Conservation (phyloP, 2,888 invertebrate genomes). For the Napeogenes inachia region DNA sequence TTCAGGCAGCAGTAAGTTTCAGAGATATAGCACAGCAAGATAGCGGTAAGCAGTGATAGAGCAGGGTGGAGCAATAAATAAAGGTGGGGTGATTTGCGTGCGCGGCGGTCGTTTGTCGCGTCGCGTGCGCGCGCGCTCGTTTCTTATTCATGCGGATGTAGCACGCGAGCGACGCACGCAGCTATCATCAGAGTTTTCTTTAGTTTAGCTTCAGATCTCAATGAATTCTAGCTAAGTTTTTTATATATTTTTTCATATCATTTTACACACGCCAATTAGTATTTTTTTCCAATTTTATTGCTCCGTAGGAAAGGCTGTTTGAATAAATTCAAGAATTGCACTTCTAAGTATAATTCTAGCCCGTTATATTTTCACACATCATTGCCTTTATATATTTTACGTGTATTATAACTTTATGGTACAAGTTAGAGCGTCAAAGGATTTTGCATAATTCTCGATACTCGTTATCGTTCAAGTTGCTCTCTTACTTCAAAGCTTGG, state of each 20-base stretch:
- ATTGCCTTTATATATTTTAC: constrained; percentile 16
- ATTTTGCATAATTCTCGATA: constrained; percentile 72
- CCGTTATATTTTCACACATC: constrained; percentile 14
- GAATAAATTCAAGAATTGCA: too few species aligned
- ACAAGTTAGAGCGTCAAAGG: constrained; percentile 66
- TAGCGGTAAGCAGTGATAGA: constrained; percentile 41
- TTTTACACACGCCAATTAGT: not conserved
- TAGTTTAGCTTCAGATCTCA: constrained; percentile 17
- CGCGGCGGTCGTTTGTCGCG: constrained; percentile 58
- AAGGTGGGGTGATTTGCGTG: constrained; percentile 48
- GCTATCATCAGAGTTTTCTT: constrained; percentile 31
- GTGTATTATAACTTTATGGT: constrained; percentile 44
- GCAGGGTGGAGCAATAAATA: constrained; percentile 42
- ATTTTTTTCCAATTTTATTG: too few species aligned
- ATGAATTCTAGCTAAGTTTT: constrained; percentile 9
- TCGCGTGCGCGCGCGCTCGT: constrained; percentile 76
- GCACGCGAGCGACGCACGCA: constrained; percentile 54
- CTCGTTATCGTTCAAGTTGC: constrained; percentile 71
- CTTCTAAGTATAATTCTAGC: not conserved
- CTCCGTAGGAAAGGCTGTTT: too few species aligned
- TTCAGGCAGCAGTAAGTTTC: constrained; percentile 22
- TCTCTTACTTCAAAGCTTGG: constrained; percentile 73
- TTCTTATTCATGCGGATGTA: constrained; percentile 68
- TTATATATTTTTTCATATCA: not conserved
- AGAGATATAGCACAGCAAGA: constrained; percentile 53